Evolutionary conservation across 2,888 invertebrate genomes (phyloP).

Genomic region (Branchellion lobata): DNA sequence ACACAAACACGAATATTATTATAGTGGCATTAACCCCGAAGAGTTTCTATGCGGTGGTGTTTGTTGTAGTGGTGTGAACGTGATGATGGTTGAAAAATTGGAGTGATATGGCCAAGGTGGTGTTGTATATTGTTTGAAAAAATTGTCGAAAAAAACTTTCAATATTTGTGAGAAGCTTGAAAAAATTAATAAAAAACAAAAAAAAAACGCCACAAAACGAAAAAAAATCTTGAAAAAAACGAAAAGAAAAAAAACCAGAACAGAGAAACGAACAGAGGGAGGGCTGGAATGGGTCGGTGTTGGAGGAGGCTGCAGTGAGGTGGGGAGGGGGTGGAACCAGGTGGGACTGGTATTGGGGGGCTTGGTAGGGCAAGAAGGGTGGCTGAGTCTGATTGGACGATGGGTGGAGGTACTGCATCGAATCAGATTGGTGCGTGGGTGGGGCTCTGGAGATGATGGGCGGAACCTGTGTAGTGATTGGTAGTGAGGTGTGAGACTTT

Average conservation of each 20-base stretch:
- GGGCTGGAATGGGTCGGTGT: slow-evolving; percentile 76
- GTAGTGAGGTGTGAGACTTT: background rate
- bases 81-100: too few relatives aligned
- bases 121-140: too few relatives aligned
- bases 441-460: slow-evolving; percentile 14
- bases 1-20: too few relatives aligned
- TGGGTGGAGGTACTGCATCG: slow-evolving; percentile 68
- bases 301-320: slow-evolving; percentile 55
- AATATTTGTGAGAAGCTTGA: background rate
- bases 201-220: background rate
- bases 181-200: background rate
- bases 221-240: background rate
- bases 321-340: slow-evolving; percentile 76
- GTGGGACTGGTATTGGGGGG: slow-evolving; percentile 58
- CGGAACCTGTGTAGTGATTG: background rate
- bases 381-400: slow-evolving; percentile 65
- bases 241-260: background rate
- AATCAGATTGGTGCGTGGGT: slow-evolving; percentile 50
- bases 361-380: slow-evolving; percentile 59
- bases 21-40: too few relatives aligned
- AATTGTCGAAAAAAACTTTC: too few relatives aligned
- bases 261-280: slow-evolving; percentile 74
- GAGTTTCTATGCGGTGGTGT: too few relatives aligned
- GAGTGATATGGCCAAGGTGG: too few relatives aligned
- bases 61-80: too few relatives aligned